Conservation (phyloP, 2,797 vertebrate species). For the Urosaurus nigricauda region DNA sequence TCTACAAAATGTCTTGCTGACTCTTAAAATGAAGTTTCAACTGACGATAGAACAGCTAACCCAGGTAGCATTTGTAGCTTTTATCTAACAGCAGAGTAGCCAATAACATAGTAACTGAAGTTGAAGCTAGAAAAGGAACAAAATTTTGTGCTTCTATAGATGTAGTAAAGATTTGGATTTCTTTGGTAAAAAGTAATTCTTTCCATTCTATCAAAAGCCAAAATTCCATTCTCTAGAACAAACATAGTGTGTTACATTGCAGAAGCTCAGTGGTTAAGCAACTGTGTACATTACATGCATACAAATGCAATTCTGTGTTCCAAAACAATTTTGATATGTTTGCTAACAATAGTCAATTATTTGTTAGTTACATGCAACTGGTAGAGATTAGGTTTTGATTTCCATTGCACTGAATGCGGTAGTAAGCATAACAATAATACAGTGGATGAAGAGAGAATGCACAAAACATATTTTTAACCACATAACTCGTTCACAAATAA, state of each 20-base stretch:
- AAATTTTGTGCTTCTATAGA: conserved; percentile 34
- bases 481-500: background rate
- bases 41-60: background rate
- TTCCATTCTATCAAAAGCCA: background rate
- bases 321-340: conserved; percentile 28
- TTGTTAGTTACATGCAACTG: background rate
- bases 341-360: conserved; percentile 30
- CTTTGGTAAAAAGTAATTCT: conserved; percentile 32
- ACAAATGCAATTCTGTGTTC: conserved; percentile 6
- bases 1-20: background rate
- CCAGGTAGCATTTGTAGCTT: conserved; percentile 14
- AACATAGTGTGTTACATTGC: background rate
- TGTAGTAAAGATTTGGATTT: conserved; percentile 20
- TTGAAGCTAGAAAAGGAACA: conserved; percentile 43
- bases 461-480: background rate
- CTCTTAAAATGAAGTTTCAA: background rate
- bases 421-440: background rate
- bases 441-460: background rate
- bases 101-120: background rate
- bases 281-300: accelerated
- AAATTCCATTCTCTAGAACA: background rate
- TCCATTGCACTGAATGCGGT: background rate
- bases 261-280: conserved; percentile 6
- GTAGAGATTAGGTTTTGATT: background rate
- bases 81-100: background rate